Percentiles rank a stretch among this genome's conserved stretches.
Evolutionary conservation across 2,113 vertebrate species (phyloP).

Genomic region (Symphodus melops): DNA sequence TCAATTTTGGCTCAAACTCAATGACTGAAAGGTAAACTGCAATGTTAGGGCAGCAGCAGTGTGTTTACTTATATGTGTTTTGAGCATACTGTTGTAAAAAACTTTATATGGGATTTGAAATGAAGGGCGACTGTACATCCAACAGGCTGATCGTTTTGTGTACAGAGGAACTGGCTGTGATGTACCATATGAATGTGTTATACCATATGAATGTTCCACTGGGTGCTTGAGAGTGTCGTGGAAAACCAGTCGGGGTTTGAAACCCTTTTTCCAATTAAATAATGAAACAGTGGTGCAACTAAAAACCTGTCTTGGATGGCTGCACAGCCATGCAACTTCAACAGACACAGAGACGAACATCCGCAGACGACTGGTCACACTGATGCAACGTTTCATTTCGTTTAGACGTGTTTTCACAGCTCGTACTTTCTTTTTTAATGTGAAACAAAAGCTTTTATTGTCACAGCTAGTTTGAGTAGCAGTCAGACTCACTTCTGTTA

Average conservation of each 20-base stretch:
- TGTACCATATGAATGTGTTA: neutral
- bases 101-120: neutral
- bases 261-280: slow-evolving; percentile 86
- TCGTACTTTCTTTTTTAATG: neutral
- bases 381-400: slow-evolving; percentile 16
- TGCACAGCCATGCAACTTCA: slow-evolving; percentile 65
- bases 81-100: neutral
- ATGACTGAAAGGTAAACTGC: neutral
- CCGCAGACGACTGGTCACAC: slow-evolving; percentile 32
- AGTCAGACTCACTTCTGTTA: neutral
- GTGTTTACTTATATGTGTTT: too few relatives aligned
- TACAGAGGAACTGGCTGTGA: neutral
- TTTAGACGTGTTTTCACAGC: neutral
- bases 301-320: slow-evolving; percentile 81
- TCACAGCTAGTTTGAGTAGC: neutral
- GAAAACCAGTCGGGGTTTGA: slow-evolving; percentile 74
- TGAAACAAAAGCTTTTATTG: neutral
- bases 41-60: neutral
- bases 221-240: slow-evolving; percentile 43
- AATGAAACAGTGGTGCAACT: slow-evolving; percentile 86
- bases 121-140: slow-evolving; percentile 11
- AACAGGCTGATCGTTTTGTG: slow-evolving; percentile 15
- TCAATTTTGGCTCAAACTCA: neutral
- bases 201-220: slow-evolving; percentile 22
- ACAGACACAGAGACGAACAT: slow-evolving; percentile 36